Evolutionary conservation across 1,140 invertebrate species (phyloP), one percentile per base, ranked within the genome.

Genomic region (Dreissena polymorpha): DNA sequence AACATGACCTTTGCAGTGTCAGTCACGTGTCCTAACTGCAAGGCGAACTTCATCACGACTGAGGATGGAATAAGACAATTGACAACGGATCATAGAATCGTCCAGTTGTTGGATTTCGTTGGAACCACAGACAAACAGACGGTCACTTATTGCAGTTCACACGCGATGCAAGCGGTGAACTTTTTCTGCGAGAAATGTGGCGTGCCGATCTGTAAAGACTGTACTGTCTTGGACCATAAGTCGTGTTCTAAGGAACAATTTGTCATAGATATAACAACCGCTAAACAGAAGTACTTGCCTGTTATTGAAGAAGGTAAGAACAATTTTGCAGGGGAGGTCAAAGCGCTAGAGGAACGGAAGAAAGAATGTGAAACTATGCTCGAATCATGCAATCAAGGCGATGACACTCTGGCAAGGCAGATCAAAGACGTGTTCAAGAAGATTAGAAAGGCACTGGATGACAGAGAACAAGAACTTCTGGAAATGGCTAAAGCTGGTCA

Each of bases 111-210:
- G 85, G 89, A 90, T 69, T 90, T 90, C 72, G 87, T 90, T 3
- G 77, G 86, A 14, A 83, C 84, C 55, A 90, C 89, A 0, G 87
- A 90, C 27, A 85, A 80, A 81, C 88, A 88, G 69, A 89, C 86
- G 13, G 74, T 90, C 0, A 87, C 80, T 29, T 89, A 88, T 72
- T 90, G 89, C 71, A 87, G 87, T 39, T 88, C 88, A 53, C 89
- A 90, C 73, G 78, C 75, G 57, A 69, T 88, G 2, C 90, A 90
- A 60, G 87, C 89, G 1, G 69, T 90, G 67, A 89, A 89, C 70
- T 91, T 91, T 85, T 91, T 90, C 71, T 91, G 90, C 75, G 89
- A 90, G 78, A 86, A 80, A 53, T 91, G 90, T 78, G 72, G 85
- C 12, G 79, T 73, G 27, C 86, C 90, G 2, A 86, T 91, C 16